A percentile compares a stretch with the other conserved stretches of the same genome.
Conservation (phyloP, 2,797 vertebrate genomes). For the Neoniphon sammara region DNA sequence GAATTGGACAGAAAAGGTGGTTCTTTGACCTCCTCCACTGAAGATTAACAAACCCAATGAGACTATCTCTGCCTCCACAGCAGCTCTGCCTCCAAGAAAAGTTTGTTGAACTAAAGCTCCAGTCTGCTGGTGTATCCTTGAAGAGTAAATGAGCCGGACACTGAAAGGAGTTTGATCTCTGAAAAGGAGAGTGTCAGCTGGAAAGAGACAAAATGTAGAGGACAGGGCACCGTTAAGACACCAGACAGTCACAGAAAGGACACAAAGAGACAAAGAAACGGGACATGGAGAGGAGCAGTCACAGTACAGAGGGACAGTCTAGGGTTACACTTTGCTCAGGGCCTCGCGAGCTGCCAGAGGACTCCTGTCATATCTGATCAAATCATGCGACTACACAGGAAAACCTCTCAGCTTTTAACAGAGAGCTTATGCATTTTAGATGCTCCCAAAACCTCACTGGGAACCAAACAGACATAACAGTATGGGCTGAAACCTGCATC, state of each 20-base stretch:
- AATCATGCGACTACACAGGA: neutral
- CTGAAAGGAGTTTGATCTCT: no score
- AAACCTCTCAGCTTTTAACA: neutral
- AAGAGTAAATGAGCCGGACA: no score
- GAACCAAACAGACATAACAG: neutral
- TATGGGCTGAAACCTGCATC: neutral
- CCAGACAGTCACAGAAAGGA: neutral
- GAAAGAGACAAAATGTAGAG: neutral
- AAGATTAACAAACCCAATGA: no score
- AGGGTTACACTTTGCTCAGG: neutral
- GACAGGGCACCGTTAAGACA: neutral
- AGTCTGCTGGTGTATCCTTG: no score
- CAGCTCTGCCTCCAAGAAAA: no score
- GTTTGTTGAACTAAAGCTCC: no score
- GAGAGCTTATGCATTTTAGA: constrained; percentile 1
- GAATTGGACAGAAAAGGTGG: no score
- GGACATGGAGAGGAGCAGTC: neutral
- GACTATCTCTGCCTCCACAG: no score
- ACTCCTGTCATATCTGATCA: neutral
- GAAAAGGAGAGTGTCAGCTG: no score
- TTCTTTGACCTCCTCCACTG: no score
- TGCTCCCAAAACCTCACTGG: neutral
- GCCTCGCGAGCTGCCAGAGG: neutral
- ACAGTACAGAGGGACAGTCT: neutral
- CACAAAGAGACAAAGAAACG: constrained; percentile 2